Percentiles rank a stretch among this genome's conserved stretches.
Conservation (phyloP, 2,888 invertebrate genomes). For the Tanytarsus gracilentus region DNA sequence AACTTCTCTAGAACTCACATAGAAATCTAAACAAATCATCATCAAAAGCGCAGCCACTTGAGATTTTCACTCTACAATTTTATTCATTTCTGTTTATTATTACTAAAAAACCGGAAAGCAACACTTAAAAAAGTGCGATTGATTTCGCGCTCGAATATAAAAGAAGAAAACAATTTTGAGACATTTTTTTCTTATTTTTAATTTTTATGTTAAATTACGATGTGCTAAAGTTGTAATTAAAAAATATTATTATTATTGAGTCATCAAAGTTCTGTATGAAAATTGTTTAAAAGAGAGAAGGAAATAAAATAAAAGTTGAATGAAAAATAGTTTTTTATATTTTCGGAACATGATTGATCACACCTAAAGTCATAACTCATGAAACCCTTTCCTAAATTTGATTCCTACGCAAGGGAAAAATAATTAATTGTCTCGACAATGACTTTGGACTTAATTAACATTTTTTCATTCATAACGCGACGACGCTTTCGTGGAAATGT, state of each 20-base stretch:
- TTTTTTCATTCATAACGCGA: background rate
- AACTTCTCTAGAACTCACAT: too few relatives aligned
- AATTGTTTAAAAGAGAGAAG: too few relatives aligned
- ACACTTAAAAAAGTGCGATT: background rate
- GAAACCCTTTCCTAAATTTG: too few relatives aligned
- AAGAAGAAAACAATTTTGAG: background rate
- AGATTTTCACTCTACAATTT: slow-evolving; percentile 1
- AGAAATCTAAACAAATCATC: background rate
- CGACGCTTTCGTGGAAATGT: slow-evolving; percentile 14
- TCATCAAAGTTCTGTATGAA: too few relatives aligned
- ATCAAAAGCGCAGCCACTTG: slow-evolving; percentile 1
- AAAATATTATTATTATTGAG: slow-evolving; percentile 4
- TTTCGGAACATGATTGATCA: too few relatives aligned
- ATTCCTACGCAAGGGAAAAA: background rate
- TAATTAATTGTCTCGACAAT: background rate
- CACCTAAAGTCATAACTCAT: too few relatives aligned
- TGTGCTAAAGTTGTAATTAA: slow-evolving; percentile 9
- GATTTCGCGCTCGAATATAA: background rate
- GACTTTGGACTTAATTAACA: slow-evolving; percentile 18
- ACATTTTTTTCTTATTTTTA: background rate
- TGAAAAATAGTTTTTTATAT: too few relatives aligned
- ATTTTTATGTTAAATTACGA: slow-evolving; percentile 1
- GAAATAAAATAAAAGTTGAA: too few relatives aligned
- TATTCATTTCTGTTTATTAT: slow-evolving; percentile 12
- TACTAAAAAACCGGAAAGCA: slow-evolving; percentile 6